These are phyloP conservation scores for Plectrocnemia conspersa DNA, from an alignment of 1,140 invertebrate species.

Conservation along the genomic window DNA sequence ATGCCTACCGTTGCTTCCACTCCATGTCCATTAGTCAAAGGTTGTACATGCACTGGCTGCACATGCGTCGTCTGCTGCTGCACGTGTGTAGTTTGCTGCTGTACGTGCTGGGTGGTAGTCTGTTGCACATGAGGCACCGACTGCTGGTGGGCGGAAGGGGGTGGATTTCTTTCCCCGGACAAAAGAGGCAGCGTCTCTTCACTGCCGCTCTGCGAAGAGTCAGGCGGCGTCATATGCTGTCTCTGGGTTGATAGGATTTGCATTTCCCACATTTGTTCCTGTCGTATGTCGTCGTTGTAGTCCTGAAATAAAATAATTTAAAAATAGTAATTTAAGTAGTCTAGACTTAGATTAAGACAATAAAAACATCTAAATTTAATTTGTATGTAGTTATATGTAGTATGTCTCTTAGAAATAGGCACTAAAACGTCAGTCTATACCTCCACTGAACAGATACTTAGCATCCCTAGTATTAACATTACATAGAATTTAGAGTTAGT, in stretches of 20 bases:
- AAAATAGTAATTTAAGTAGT: too few relatives aligned
- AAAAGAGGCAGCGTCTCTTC: conserved; percentile 44
- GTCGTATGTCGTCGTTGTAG: conserved; percentile 80
- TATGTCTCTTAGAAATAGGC: too few relatives aligned
- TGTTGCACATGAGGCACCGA: conserved; percentile 26
- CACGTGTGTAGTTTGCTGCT: conserved; percentile 24
- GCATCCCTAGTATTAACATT: too few relatives aligned
- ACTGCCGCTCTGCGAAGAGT: conserved; percentile 46
- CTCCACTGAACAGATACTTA: too few relatives aligned
- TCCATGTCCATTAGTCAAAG: conserved; percentile 36
- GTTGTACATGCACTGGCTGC: conserved; percentile 26
- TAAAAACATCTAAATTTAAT: too few relatives aligned
- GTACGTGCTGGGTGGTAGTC: conserved; percentile 19
- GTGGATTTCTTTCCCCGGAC: conserved; percentile 17
- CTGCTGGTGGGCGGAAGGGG: conserved; percentile 34
- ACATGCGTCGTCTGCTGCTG: conserved; percentile 27
- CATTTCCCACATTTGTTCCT: conserved; percentile 83
- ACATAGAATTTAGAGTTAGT: too few relatives aligned
- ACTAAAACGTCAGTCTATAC: too few relatives aligned
- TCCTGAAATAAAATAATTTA: conserved; percentile 50
- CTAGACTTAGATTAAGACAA: too few relatives aligned
- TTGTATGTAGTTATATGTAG: too few relatives aligned
- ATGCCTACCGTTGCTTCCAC: conserved; percentile 39
- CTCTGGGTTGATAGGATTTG: conserved; percentile 59
- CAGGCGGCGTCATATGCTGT: conserved; percentile 47